Evolutionary conservation across 1,140 invertebrate species (phyloP).

Genomic region (Eriosoma lanigerum): DNA sequence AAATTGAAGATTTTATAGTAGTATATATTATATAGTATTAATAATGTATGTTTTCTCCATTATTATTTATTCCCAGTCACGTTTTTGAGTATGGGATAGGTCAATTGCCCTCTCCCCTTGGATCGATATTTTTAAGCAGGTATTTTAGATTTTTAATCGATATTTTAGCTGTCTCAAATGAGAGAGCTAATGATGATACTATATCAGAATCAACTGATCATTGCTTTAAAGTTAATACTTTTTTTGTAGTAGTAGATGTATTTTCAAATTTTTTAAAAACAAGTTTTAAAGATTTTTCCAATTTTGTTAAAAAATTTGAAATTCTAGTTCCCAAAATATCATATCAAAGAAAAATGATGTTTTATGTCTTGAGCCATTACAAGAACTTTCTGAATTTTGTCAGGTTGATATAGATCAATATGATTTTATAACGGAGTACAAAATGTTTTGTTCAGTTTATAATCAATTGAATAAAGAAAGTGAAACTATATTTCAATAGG

Average conservation of each 20-base stretch:
- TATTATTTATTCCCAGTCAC: no score
- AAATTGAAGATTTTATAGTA: no score
- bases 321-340: slow-evolving; percentile 10
- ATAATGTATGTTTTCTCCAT: no score
- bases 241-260: neutral
- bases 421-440: neutral
- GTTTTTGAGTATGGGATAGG: no score
- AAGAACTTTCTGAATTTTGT: slow-evolving; percentile 13
- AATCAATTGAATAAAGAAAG: neutral
- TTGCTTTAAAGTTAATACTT: neutral
- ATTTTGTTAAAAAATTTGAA: slow-evolving; percentile 17
- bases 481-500: neutral
- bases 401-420: neutral
- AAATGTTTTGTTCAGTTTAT: neutral
- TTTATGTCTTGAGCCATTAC: neutral
- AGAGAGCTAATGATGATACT: neutral
- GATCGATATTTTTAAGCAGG: no score
- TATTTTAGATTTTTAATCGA: no score
- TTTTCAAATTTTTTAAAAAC: neutral
- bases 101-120: no score
- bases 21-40: no score
- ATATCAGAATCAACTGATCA: neutral
- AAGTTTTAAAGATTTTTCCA: no score
- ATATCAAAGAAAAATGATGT: neutral
- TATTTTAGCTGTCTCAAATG: no score